Evolutionary conservation across 2,888 invertebrate species (phyloP), one percentile per base, ranked within the genome.

Genomic region (Rhingia rostrata): DNA sequence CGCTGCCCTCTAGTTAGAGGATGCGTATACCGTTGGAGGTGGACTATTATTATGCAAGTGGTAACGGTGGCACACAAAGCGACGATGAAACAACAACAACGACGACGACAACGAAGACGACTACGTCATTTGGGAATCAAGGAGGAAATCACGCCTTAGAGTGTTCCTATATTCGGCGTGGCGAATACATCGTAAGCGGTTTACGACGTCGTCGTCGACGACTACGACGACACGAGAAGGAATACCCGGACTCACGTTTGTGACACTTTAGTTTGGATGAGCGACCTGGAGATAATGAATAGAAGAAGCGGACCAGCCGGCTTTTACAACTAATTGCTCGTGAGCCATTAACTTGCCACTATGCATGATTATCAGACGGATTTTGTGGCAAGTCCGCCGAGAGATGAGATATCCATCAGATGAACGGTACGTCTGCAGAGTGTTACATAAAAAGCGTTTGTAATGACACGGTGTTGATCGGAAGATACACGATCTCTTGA

Each of bases 241-340:
- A 82, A 49, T 77, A 70, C 60, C 58, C 53, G 33, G 66, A 60
- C 78, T 77, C 82, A 82, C 82, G 78, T 72, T 82, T 66, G 49
- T 82, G 82, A 49, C 82, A 82, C 81, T 81, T 81, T 53, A 49
- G 51, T 10, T n/a, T 22, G 70, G 41, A 51, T 51, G 39, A 72
- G 54, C 49, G 54, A 61, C 78, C 82, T 72, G 33, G 3, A 72
- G 72, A 82, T 72, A 82, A 72, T 78, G 72, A 82, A 77, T 64
- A 67, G 53, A 14, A 45, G 35, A 66, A 56, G 56, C 69, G 6
- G 56, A 37, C 63, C 49, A 69, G 67, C 37, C 61, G 54, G 72
- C 61, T 83, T 69, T 73, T 47, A 64, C 83, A 83, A 61, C 83
- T 83, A 83, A 83, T 83, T 83, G 83, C 83, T 83, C 83, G 79